Evolutionary conservation across 2,113 vertebrate species (phyloP).

Genomic region (Gasterosteus nipponicus): DNA sequence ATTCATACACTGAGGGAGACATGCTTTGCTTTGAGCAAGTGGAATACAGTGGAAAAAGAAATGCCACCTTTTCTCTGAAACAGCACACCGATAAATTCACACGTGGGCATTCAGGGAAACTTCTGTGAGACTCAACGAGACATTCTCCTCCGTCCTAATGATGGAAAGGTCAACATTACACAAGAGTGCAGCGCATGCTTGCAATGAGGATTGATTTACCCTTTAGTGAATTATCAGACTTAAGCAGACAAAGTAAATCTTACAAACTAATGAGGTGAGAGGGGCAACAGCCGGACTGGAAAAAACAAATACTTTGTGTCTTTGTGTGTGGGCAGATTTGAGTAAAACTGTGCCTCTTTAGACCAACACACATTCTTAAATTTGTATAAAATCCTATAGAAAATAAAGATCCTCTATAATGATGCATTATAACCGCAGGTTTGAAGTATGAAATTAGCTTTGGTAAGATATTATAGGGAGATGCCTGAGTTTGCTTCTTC

Average conservation of each 20-base stretch:
- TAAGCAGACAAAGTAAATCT: slow-evolving; percentile 15
- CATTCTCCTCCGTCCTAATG: not conserved
- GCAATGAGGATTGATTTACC: slow-evolving; percentile 2
- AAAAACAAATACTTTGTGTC: slow-evolving; percentile 26
- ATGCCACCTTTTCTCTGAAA: not conserved
- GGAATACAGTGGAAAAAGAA: not conserved
- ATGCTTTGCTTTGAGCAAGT: not conserved
- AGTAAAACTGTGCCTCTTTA: slow-evolving; percentile 35
- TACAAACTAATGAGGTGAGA: slow-evolving; percentile 42
- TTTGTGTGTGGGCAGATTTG: slow-evolving; percentile 36
- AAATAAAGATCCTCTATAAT: slow-evolving; percentile 31
- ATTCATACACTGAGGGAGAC: slow-evolving; percentile 8
- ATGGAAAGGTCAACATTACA: not conserved
- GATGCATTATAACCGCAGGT: slow-evolving; percentile 39
- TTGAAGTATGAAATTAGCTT: slow-evolving; percentile 58
- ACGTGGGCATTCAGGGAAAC: not conserved
- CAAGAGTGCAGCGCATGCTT: not conserved
- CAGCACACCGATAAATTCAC: not conserved
- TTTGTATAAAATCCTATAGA: slow-evolving; percentile 40
- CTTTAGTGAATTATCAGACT: slow-evolving; percentile 5
- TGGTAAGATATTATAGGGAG: slow-evolving; percentile 20
- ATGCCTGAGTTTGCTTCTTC: slow-evolving; percentile 19
- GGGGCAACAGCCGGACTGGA: slow-evolving; percentile 31
- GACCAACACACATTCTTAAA: slow-evolving; percentile 45
- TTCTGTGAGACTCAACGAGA: not conserved